Percentiles rank a stretch among this genome's conserved stretches.
phyloP scores from a whole-genome alignment of 1,140 invertebrate genomes.

The Venturia canescens region DNA sequence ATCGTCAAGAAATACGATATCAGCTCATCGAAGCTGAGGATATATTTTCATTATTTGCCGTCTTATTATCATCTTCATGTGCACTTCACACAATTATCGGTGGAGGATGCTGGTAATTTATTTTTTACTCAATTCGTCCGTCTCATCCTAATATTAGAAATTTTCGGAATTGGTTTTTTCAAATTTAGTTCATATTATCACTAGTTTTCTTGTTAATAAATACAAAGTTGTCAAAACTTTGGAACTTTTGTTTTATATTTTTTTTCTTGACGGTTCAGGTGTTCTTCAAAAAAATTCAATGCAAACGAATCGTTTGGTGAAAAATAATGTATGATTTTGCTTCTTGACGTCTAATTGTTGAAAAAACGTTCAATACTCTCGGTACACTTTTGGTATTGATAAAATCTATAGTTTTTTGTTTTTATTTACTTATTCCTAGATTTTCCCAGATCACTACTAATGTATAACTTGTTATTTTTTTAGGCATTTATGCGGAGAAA shows the following conservation, averaged over 20 bases:
- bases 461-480: too few relatives aligned
- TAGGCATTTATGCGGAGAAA: slow-evolving; percentile 86
- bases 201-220: too few relatives aligned
- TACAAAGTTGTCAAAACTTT: too few relatives aligned
- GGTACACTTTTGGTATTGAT: slow-evolving; percentile 10
- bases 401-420: slow-evolving; percentile 40
- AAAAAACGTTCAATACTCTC: slow-evolving; percentile 42
- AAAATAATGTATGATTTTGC: slow-evolving; percentile 38
- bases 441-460: too few relatives aligned
- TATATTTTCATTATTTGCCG: slow-evolving; percentile 97
- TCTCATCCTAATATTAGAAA: too few relatives aligned
- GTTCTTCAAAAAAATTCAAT: too few relatives aligned
- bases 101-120: slow-evolving; percentile 85
- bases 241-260: too few relatives aligned
- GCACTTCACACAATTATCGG: slow-evolving; percentile 92
- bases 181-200: slow-evolving; percentile 24
- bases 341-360: slow-evolving; percentile 27
- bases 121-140: background rate
- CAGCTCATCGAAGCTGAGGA: slow-evolving; percentile 83
- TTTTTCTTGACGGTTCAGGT: too few relatives aligned
- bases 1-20: slow-evolving; percentile 90
- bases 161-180: too few relatives aligned
- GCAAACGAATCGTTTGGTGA: too few relatives aligned
- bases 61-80: slow-evolving; percentile 98
- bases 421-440: too few relatives aligned